Base-by-base conservation (phyloP, 2,797 vertebrate genomes). In the Tokudaia muenninki region DNA sequence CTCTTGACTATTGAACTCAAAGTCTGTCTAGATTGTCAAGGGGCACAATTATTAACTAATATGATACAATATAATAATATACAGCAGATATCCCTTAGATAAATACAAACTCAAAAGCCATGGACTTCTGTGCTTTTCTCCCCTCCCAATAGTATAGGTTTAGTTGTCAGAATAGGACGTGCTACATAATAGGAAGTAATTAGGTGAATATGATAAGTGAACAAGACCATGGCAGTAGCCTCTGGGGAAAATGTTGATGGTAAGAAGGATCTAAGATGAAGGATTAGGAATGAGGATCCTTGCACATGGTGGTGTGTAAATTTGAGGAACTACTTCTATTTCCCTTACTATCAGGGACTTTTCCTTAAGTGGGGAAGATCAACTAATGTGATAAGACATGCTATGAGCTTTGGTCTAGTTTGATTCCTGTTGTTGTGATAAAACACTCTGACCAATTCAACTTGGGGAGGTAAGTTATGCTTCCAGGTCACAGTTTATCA, bases 1-100 rank as follows among this genome's bases (percentile, higher is more conserved):
- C 14, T 87, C 57, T 92, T 92, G 12, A 93, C 55, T 55, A 29
- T 6, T 72, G 41, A 87, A 19, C 70, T 90, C 12, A 92, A 93
- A 93, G 75, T 80, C 57, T 86, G 55, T 44, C 65, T 74, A n/a
- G 57, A 74, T 31, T 93, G 67, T 72, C 70, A 83, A 93, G n/a
- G 90, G 78, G 67, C 31, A 91, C 3, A 57, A 78, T 26, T 86
- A 80, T 31, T 87, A 63, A 81, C 3, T 52, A 63, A 74, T 70
- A 19, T 19, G 13, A n/a, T 70, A 70, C 16, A 70, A n/a, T 70
- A 70, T n/a, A n/a, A 88, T 34, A 61, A 67, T 6, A 34, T 9
- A 75, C 11, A 63, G 55, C 2, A 52, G 31, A 87, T 22, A n/a
- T 34, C 17, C 55, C 37, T 90, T 57, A 44, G 6, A 65, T 57